phyloP scores from a whole-genome alignment of 1,140 invertebrate genomes.

The Pectinophora gossypiella region DNA sequence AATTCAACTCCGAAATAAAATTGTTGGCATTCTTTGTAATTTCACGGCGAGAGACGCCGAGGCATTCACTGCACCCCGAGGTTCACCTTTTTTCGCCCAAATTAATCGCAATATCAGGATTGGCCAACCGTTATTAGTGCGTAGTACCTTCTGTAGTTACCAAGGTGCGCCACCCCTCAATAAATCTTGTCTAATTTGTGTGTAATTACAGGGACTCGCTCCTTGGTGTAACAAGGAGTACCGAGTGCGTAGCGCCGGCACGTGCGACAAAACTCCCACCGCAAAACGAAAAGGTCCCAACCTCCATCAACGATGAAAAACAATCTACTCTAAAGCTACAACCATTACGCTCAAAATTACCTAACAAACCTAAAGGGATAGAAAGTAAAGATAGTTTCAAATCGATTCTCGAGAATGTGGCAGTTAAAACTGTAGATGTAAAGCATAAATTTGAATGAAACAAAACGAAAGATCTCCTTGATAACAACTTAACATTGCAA shows the following conservation, averaged over 20 bases:
- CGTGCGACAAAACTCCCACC: constrained; percentile 35
- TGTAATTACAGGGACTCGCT: constrained; percentile 72
- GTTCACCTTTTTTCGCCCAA: not conserved
- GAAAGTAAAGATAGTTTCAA: constrained; percentile 31
- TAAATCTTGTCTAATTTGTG: constrained; percentile 76
- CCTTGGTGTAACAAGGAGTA: constrained; percentile 65
- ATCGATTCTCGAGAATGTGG: constrained; percentile 37
- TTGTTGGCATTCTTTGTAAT: no score
- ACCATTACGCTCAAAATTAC: no score
- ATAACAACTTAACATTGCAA: constrained; percentile 35
- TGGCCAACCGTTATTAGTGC: constrained; percentile 72
- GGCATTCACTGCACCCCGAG: no score
- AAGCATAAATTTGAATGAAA: constrained; percentile 33
- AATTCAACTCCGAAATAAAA: no score
- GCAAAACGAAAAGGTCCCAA: not conserved
- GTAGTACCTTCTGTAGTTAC: constrained; percentile 71
- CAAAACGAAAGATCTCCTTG: constrained; percentile 15
- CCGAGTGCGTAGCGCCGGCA: constrained; percentile 65
- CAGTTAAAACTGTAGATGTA: constrained; percentile 32
- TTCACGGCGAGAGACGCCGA: no score
- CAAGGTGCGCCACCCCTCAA: constrained; percentile 72
- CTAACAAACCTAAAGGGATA: no score
- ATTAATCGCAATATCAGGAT: constrained; percentile 52
- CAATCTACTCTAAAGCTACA: no score
- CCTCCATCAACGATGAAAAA: no score